These are phyloP conservation scores for Macaria liturata DNA, from an alignment of 2,888 invertebrate species.

Conservation along the genomic window DNA sequence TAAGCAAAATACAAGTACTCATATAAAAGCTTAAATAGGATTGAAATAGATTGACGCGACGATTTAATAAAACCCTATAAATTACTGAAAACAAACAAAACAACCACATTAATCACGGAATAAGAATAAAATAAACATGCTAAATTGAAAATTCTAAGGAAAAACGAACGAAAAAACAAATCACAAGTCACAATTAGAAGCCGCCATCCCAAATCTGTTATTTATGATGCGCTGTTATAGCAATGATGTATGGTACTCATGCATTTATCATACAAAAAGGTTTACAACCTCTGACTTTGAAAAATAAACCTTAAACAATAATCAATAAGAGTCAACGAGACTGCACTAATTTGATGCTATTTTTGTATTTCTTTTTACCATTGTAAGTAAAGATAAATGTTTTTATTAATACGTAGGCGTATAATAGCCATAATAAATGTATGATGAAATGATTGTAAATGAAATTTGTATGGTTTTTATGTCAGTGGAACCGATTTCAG, in stretches of 20 bases:
- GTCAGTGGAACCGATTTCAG: constrained; percentile 23
- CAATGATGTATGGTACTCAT: constrained; percentile 63
- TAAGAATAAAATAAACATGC: too few species aligned
- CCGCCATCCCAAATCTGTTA: constrained; percentile 55
- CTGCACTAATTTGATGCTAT: not conserved
- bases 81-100: too few species aligned
- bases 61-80: too few species aligned
- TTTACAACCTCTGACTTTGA: constrained; percentile 3
- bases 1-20: too few species aligned
- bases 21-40: too few species aligned
- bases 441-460: constrained; percentile 59
- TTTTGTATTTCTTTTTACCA: constrained; percentile 33
- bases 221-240: constrained; percentile 63
- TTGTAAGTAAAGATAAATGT: constrained; percentile 46
- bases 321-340: constrained; percentile 13
- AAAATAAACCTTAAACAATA: constrained; percentile 27
- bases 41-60: too few species aligned
- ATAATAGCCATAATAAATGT: constrained; percentile 56
- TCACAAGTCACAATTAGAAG: constrained; percentile 44
- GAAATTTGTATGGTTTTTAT: constrained; percentile 36
- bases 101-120: too few species aligned
- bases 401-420: constrained; percentile 52
- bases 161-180: constrained; percentile 22
- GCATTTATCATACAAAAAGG: constrained; percentile 31
- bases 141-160: not conserved